Evolutionary conservation across 2,888 invertebrate species (phyloP).

Genomic region (Napeogenes sylphis): DNA sequence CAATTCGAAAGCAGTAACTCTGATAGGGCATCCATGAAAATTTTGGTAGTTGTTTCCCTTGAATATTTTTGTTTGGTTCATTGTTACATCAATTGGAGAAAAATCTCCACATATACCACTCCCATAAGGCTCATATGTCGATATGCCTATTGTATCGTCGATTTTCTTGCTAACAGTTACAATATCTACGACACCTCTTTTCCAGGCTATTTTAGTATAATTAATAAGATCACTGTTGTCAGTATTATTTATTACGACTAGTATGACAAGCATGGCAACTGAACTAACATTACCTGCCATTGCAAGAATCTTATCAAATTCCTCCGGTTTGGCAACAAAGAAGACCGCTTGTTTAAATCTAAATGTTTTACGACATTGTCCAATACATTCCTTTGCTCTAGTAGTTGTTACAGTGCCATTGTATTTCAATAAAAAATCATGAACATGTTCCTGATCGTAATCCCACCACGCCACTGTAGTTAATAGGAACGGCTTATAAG

Average conservation of each 20-base stretch:
- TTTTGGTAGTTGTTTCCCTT: constrained; percentile 51
- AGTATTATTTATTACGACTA: constrained; percentile 34
- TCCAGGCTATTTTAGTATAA: constrained; percentile 44
- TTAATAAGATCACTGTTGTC: constrained; percentile 22
- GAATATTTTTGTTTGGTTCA: constrained; percentile 25
- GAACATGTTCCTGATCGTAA: constrained; percentile 31
- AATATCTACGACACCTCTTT: constrained; percentile 48
- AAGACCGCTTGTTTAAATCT: constrained; percentile 44
- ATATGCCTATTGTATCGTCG: constrained; percentile 33
- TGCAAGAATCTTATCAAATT: constrained; percentile 40
- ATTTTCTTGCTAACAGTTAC: constrained; percentile 38
- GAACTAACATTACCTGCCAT: constrained; percentile 32
- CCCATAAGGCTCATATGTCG: constrained; percentile 50
- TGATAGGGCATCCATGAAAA: constrained; percentile 50
- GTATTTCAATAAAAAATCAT: constrained; percentile 39
- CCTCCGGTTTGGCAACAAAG: constrained; percentile 39
- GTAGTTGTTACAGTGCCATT: constrained; percentile 38
- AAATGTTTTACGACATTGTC: constrained; percentile 15
- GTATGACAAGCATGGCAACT: constrained; percentile 33
- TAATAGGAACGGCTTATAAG: constrained; percentile 35
- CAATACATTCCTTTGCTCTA: constrained; percentile 22
- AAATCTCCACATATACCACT: constrained; percentile 43
- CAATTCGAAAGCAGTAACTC: constrained; percentile 35
- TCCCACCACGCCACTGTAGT: constrained; percentile 45
- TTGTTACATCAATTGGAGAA: constrained; percentile 38